Conservation (phyloP, 2,888 invertebrate genomes). For the Eumerus sabulonum region DNA sequence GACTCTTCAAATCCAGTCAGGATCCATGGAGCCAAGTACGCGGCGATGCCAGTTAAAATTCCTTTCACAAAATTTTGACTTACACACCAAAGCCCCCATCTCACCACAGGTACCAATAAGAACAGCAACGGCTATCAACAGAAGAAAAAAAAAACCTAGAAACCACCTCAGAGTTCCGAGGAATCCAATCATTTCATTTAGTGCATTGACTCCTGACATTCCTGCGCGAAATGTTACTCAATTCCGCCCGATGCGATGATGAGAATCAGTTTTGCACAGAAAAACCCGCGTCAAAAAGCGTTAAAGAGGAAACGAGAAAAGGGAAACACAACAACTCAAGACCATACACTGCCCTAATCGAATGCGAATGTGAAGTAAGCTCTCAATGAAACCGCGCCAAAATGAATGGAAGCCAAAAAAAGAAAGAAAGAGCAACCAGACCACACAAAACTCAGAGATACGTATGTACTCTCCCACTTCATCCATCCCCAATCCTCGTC, state of each 20-base stretch:
- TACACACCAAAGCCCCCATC: constrained; percentile 2
- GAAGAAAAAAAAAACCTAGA: constrained; percentile 41
- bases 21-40: too few relatives aligned
- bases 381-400: constrained; percentile 64
- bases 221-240: constrained; percentile 60
- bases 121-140: constrained; percentile 1
- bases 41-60: constrained; percentile 29
- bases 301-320: constrained; percentile 29
- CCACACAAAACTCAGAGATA: constrained; percentile 66
- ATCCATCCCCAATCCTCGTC: background rate
- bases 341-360: constrained; percentile 50
- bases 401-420: constrained; percentile 49
- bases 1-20: too few relatives aligned
- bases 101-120: background rate
- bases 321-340: too few relatives aligned
- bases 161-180: constrained; percentile 58
- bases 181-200: constrained; percentile 67
- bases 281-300: constrained; percentile 14
- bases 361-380: constrained; percentile 57
- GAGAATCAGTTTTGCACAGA: constrained; percentile 33
- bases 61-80: constrained; percentile 56
- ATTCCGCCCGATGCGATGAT: constrained; percentile 41
- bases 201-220: constrained; percentile 63
- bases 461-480: constrained; percentile 13
- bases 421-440: too few relatives aligned